Evolutionary conservation across 2,888 invertebrate species (phyloP), one percentile per base, ranked within the genome.

Genomic region (Notocelia uddmanniana): DNA sequence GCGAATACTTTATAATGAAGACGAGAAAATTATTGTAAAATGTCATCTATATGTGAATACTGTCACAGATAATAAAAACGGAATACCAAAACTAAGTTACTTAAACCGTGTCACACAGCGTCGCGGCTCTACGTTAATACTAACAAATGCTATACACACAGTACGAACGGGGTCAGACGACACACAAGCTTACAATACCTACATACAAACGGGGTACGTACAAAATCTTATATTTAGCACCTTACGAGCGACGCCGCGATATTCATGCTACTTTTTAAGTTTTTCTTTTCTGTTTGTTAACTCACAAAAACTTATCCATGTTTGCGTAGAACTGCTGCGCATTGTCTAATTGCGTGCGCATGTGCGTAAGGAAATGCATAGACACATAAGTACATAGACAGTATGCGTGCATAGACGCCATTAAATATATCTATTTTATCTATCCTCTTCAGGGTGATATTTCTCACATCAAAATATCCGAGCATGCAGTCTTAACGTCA

Each of bases 191-290:
- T 69, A 71, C 69, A 60, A 55, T 67, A 71, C 70, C 59, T 71
- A 67, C 71, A 55, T 15, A 70, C 69, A 71, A 67, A 71, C 73
- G 66, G 60, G 70, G 62, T 73, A 78, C 80, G 77, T 76, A 79
- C 80, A 78, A 78, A 80, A 77, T 78, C 80, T 80, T 82, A 82
- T 74, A 81, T 71, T 78, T 84, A 86, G 86, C 86, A 85, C 86
- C 87, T 80, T 75, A 75, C 74, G 75, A 74, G 74, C 75, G 76
- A 66, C 78, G 74, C 74, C 66, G 76, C 69, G 64, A 75, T 66
- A 58, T 67, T 54, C 60, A 68, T 54, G 52, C 54, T 63, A 57
- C 69, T 54, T 63, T 19, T 45, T 9, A 60, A 62, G 48, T 10
- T 26, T 18, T 26, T n/a, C 23, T 54, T 54, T n/a, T 55, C 26